Evolutionary conservation across 2,888 invertebrate species (phyloP), one percentile per base, ranked within the genome.

Genomic region (Spicauda simplicius): DNA sequence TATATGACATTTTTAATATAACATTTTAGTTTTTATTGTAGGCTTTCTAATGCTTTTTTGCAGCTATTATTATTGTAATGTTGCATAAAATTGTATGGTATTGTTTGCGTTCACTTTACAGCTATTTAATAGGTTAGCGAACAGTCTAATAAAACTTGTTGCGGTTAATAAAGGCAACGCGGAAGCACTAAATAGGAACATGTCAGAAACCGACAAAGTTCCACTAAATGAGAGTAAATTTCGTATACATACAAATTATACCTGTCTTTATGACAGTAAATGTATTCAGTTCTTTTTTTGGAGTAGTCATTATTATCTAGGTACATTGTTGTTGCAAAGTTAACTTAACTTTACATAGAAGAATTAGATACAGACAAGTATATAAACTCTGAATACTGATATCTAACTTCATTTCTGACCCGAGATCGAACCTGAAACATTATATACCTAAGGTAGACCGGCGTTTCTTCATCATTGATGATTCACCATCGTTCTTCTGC

Each of bases 141-240:
- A 41, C 18, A 45, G 45, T 64, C 56, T 62, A 64, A 68, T 70
- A 70, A 69, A 70, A 73, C 66, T 70, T 69, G 71, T 70, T 73
- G 65, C 64, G 64, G 58, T 59, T 59, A 67, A 48, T 68, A 69
- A 69, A 70, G 61, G 68, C 66, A 66, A 69, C 57, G 56, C 64
- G 65, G 68, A 71, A 71, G 69, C 58, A 57, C 64, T 65, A 60
- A 65, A 64, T 68, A 63, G 59, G 53, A 54, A 48, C 57, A 64
- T 56, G 57, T 12, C 55, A 55, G 16, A 54, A 16, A 58, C 64
- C 14, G 14, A 50, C 55, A 30, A 55, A 52, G 52, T 53, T 41
- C 20, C 14, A 53, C 25, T 64, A 52, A 37, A 64, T 55, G 25
- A 45, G 11, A 5, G 12, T 3, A 41, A 19, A 41, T 45, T 52